phyloP scores from a whole-genome alignment of 2,888 invertebrate species.

The Meiosimyza platycephala region DNA sequence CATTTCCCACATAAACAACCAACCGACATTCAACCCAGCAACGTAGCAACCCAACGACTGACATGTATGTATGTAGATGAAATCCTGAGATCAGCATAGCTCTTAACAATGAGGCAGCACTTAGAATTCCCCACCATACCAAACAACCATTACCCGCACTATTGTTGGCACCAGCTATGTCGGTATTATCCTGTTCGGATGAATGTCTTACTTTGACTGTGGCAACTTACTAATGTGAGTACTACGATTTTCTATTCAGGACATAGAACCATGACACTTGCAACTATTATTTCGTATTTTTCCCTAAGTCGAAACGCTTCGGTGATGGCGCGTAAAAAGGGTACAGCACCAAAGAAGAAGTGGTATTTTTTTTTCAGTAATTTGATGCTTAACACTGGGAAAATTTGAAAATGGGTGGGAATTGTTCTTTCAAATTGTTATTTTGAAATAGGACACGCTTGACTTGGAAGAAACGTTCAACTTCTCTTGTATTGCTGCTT shows the following conservation, averaged over 20 bases:
- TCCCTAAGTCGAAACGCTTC: no score
- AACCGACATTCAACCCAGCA: no score
- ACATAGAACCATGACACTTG: conserved; percentile 16
- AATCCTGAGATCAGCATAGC: not conserved
- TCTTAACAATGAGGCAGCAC: not conserved
- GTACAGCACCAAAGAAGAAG: not conserved
- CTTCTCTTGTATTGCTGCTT: not conserved
- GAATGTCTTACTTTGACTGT: conserved; percentile 11
- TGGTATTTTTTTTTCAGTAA: not conserved
- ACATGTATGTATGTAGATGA: not conserved
- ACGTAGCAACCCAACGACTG: not conserved
- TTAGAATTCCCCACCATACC: not conserved
- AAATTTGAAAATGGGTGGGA: not conserved
- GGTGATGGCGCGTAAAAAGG: no score
- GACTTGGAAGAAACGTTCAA: not conserved
- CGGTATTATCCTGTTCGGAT: conserved; percentile 7
- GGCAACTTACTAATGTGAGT: no score
- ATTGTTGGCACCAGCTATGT: not conserved
- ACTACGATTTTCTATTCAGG: not conserved
- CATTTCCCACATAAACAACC: not conserved
- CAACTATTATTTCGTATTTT: conserved; percentile 13
- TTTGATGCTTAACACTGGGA: conserved; percentile 8
- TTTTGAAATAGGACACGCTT: not conserved
- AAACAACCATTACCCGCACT: not conserved
- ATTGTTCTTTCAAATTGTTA: not conserved